Percentiles rank a stretch among this genome's conserved stretches.
Evolutionary conservation across 2,797 vertebrate genomes (phyloP).

Genomic region (Ataeniobius toweri): DNA sequence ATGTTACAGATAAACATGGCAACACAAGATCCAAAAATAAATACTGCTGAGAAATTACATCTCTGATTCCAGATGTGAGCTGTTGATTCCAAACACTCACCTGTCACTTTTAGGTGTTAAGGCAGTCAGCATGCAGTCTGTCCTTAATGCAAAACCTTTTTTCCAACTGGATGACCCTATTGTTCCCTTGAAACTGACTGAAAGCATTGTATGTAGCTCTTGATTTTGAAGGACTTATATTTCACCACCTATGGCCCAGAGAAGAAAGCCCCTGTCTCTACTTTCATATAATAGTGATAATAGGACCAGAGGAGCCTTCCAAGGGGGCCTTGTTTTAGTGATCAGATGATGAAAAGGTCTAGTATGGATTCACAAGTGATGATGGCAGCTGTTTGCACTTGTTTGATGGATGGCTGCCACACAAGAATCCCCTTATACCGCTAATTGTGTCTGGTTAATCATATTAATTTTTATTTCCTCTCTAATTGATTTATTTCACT

Average conservation of each 20-base stretch:
- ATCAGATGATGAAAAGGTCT: conserved; percentile 70
- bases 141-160: conserved; percentile 14
- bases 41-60: neutral
- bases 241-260: conserved; percentile 65
- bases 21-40: neutral
- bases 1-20: conserved; percentile 11
- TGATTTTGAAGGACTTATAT: conserved; percentile 63
- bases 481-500: neutral
- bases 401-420: conserved; percentile 52
- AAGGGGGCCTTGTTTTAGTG: conserved; percentile 69
- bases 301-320: conserved; percentile 63
- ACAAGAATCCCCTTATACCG: conserved; percentile 22
- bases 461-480: neutral
- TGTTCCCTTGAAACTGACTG: conserved; percentile 65
- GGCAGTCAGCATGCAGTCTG: conserved; percentile 8
- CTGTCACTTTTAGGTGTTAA: conserved; percentile 47
- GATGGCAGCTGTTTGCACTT: conserved; percentile 67
- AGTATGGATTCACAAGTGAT: conserved; percentile 70
- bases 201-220: conserved; percentile 66
- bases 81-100: conserved; percentile 1
- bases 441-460: conserved; percentile 1
- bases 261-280: conserved; percentile 59
- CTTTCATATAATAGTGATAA: conserved; percentile 60
- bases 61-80: neutral
- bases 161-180: conserved; percentile 53